Conservation (phyloP, 2,888 invertebrate species). For the Ellobium chinense region DNA sequence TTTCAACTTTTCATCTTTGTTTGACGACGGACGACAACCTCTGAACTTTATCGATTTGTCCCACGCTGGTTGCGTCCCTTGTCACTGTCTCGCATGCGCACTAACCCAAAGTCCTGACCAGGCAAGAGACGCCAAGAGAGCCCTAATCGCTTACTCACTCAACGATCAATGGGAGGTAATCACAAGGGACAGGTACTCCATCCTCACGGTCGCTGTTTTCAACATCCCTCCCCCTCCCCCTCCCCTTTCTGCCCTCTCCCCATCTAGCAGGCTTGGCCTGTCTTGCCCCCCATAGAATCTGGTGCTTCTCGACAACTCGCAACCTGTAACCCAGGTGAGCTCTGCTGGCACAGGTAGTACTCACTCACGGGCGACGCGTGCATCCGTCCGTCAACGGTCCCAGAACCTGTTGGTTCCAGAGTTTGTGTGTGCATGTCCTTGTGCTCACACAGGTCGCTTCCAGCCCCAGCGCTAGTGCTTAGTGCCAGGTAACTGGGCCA, state of each 20-base stretch:
- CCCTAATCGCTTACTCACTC: conserved; percentile 28
- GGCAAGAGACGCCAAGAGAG: too few relatives aligned
- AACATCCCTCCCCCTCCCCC: not conserved
- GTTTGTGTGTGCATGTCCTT: not conserved
- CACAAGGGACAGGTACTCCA: conserved; percentile 7
- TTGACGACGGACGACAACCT: not conserved
- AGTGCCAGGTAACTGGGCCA: too few relatives aligned
- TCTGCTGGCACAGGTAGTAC: not conserved
- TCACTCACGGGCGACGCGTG: not conserved
- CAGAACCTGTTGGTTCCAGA: conserved; percentile 36
- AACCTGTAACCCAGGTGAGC: not conserved
- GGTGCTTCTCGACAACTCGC: too few relatives aligned
- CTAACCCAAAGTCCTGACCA: not conserved
- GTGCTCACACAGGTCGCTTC: conserved; percentile 29
- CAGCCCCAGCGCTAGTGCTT: too few relatives aligned
- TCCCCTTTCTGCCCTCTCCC: not conserved
- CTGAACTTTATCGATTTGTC: conserved; percentile 1
- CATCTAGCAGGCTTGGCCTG: not conserved
- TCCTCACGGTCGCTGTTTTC: not conserved
- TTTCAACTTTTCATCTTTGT: not conserved
- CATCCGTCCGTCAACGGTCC: not conserved
- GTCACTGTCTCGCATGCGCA: conserved; percentile 26
- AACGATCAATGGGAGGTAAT: conserved; percentile 23
- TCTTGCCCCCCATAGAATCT: not conserved
- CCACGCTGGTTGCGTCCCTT: not conserved